A percentile compares a stretch with the other conserved stretches of the same genome.
These are phyloP conservation scores for Phylloscopus collybita DNA, from an alignment of 2,797 vertebrate genomes.

Conservation along the genomic window DNA sequence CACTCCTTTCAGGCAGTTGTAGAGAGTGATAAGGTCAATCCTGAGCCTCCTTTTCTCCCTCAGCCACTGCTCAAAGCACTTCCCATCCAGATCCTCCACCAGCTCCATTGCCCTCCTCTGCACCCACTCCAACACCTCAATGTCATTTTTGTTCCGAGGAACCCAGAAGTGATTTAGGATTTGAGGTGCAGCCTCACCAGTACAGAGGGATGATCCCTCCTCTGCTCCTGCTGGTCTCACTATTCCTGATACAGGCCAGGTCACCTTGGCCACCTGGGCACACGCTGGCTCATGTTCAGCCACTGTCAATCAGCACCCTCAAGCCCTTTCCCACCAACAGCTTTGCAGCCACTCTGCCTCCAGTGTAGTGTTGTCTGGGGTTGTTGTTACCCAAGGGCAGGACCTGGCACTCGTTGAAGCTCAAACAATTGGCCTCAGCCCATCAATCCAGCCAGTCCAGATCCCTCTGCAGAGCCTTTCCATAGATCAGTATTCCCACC, in stretches of 20 bases:
- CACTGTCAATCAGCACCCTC: fast-evolving
- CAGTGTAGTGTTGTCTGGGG: fast-evolving
- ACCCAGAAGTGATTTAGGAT: background rate
- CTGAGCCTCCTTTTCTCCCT: background rate
- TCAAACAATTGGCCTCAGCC: fast-evolving
- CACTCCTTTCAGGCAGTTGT: background rate
- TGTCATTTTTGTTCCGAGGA: background rate
- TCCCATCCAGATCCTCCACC: background rate
- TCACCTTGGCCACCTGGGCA: background rate
- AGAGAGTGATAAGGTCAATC: background rate
- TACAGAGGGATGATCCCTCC: fast-evolving
- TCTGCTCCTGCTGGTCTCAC: background rate
- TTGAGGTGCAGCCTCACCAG: fast-evolving
- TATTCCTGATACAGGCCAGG: fast-evolving
- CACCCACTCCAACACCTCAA: fast-evolving
- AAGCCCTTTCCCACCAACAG: fast-evolving
- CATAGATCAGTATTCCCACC: fast-evolving
- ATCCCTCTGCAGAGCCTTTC: background rate
- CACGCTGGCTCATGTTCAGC: background rate
- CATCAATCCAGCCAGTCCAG: background rate
- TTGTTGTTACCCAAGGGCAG: background rate
- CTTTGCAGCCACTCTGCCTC: background rate
- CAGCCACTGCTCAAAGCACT: background rate
- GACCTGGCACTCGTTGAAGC: fast-evolving
- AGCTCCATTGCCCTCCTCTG: fast-evolving